These are phyloP conservation scores for Liparis tanakae DNA, from an alignment of 2,797 vertebrate species.

Conservation along the genomic window DNA sequence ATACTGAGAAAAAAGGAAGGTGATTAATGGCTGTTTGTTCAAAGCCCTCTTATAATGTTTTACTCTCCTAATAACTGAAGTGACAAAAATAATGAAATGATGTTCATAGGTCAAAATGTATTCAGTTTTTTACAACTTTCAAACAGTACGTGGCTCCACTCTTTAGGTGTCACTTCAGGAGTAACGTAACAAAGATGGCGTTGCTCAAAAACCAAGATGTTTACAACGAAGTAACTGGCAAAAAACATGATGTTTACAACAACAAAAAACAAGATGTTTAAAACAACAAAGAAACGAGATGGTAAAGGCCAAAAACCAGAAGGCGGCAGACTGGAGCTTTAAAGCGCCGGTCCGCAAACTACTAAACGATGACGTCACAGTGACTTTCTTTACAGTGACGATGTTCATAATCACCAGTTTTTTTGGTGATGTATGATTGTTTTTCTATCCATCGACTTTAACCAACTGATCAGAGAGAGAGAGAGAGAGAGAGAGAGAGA, in stretches of 20 bases:
- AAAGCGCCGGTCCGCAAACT: neutral
- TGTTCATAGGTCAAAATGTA: neutral
- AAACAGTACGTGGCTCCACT: too few species aligned
- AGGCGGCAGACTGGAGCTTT: neutral
- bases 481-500: constrained; percentile 25
- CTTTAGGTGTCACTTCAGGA: too few species aligned
- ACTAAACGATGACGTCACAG: neutral
- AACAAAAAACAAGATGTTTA: too few species aligned
- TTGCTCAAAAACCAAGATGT: neutral
- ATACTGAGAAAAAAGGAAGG: neutral
- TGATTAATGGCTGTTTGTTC: neutral
- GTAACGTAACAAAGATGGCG: too few species aligned
- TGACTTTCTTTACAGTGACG: neutral
- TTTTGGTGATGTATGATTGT: neutral
- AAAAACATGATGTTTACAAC: too few species aligned
- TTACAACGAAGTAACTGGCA: too few species aligned
- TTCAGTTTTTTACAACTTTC: neutral
- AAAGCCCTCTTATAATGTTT: too few species aligned
- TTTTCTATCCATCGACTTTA: neutral
- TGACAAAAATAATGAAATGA: neutral
- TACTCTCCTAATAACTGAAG: neutral
- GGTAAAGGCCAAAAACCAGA: too few species aligned
- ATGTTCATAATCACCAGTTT: neutral
- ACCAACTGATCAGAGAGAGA: neutral
- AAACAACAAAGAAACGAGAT: too few species aligned